phyloP scores from a whole-genome alignment of 2,797 vertebrate species.

The Leptodactylus fallax region DNA sequence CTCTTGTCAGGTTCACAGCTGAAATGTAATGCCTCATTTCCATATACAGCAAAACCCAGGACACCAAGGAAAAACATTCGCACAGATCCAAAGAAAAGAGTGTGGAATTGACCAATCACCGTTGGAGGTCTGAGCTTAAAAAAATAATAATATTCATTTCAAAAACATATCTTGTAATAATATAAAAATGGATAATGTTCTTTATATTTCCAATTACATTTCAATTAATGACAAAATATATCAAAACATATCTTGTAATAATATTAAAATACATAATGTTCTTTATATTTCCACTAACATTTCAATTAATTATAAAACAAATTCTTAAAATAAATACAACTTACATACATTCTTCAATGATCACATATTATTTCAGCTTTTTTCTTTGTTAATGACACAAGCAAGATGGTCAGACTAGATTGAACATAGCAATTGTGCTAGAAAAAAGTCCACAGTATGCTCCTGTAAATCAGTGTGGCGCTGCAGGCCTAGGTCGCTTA shows the following conservation, averaged over 20 bases:
- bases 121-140: constrained; percentile 87
- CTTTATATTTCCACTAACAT: neutral
- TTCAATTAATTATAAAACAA: neutral
- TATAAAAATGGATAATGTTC: no score
- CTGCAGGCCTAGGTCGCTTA: constrained; percentile 31
- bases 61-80: constrained; percentile 88
- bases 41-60: constrained; percentile 87
- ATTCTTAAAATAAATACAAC: constrained; percentile 13
- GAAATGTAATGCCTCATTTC: constrained; percentile 89
- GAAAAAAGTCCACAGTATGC: constrained; percentile 42
- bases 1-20: constrained; percentile 87
- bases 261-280: no score
- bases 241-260: no score
- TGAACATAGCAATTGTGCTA: constrained; percentile 15
- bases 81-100: constrained; percentile 90
- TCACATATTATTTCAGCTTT: constrained; percentile 38
- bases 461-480: constrained; percentile 1
- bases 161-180: neutral
- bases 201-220: no score
- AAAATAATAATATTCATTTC: neutral
- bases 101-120: constrained; percentile 89
- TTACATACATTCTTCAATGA: constrained; percentile 43
- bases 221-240: no score
- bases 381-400: constrained; percentile 1
- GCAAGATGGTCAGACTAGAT: constrained; percentile 15